Conservation (phyloP, 2,113 vertebrate species). For the Caloenas nicobarica region DNA sequence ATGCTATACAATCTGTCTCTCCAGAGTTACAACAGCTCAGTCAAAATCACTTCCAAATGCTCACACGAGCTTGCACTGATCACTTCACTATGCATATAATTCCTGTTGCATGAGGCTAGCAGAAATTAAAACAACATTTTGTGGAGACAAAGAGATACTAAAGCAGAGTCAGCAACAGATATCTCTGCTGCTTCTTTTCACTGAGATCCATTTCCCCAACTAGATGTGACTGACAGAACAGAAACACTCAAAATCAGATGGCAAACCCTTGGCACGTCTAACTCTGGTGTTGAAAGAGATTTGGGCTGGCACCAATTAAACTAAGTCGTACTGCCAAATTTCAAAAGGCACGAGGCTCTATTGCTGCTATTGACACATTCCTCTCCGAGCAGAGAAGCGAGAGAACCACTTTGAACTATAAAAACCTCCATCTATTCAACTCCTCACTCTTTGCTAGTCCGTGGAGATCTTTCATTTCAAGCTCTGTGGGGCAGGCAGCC, state of each 20-base stretch:
- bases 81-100: neutral
- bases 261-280: neutral
- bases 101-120: neutral
- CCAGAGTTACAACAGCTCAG: neutral
- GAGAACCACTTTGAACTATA: neutral
- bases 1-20: neutral
- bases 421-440: neutral
- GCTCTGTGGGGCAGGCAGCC: neutral
- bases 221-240: neutral
- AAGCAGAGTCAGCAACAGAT: neutral
- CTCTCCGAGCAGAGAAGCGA: neutral
- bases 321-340: neutral
- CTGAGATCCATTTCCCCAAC: neutral
- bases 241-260: neutral
- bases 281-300: neutral
- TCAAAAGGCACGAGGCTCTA: neutral
- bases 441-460: neutral
- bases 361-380: neutral
- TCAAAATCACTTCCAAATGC: conserved; percentile 38
- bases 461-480: neutral
- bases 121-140: conserved; percentile 24
- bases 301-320: neutral
- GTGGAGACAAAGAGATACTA: neutral
- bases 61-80: neutral
- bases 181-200: neutral